Conservation (phyloP, 1,140 invertebrate genomes). For the Diachasmimorpha longicaudata region DNA sequence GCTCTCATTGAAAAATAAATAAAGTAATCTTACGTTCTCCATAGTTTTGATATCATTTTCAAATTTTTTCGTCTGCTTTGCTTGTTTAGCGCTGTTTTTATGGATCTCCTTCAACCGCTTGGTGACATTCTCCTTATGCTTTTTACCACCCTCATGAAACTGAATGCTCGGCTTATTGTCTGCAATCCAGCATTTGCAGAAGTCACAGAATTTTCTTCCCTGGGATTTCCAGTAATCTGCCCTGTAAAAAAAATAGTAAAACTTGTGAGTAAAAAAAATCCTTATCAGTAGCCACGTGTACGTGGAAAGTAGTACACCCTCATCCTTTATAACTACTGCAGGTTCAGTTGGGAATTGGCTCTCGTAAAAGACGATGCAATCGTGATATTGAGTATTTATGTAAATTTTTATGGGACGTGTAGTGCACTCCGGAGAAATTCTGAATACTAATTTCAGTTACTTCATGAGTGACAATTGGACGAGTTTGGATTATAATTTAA, state of each 20-base stretch:
- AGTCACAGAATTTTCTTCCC: slow-evolving; percentile 93
- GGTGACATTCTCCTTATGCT: slow-evolving; percentile 93
- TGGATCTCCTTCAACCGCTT: slow-evolving; percentile 85
- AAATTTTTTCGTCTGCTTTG: slow-evolving; percentile 77
- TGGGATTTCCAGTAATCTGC: slow-evolving; percentile 98
- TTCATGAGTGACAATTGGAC: neutral
- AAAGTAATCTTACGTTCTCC: slow-evolving; percentile 70
- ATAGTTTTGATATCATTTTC: slow-evolving; percentile 85
- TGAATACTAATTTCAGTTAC: neutral
- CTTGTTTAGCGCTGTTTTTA: slow-evolving; percentile 80
- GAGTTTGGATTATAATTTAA: neutral
- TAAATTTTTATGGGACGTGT: neutral
- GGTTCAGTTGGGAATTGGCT: neutral
- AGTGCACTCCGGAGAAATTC: neutral
- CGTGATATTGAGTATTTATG: neutral
- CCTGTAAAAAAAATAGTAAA: slow-evolving; percentile 65
- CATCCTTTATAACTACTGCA: neutral
- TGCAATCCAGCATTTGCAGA: slow-evolving; percentile 98
- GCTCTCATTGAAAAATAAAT: no score
- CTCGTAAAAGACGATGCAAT: neutral
- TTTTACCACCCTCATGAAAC: slow-evolving; percentile 93
- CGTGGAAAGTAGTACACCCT: neutral
- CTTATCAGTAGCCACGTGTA: neutral
- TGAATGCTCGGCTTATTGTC: slow-evolving; percentile 97
- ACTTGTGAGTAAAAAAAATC: slow-evolving; percentile 20